Percentiles rank a stretch among this genome's conserved stretches.
These are phyloP conservation scores for Coracopsis vasa DNA, from an alignment of 2,113 vertebrate genomes.

Conservation along the genomic window DNA sequence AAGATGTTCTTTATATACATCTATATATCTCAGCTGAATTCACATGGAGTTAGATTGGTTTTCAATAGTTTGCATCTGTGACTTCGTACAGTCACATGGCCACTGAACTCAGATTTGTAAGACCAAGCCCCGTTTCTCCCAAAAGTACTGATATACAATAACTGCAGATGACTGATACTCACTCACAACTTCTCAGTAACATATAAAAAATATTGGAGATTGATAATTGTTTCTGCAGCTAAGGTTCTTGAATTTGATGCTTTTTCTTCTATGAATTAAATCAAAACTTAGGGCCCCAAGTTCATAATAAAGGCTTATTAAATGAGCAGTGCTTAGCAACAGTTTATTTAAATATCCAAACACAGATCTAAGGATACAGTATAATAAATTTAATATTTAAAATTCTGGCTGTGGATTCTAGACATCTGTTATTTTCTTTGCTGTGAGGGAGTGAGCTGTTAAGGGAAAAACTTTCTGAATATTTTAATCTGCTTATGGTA, in stretches of 20 bases:
- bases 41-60: not conserved
- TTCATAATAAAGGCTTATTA: not conserved
- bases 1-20: not conserved
- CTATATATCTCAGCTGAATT: not conserved
- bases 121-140: not conserved
- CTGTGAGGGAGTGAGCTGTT: slow-evolving; percentile 5
- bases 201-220: not conserved
- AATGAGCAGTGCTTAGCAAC: slow-evolving; percentile 17
- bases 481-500: not conserved
- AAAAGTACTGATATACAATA: not conserved
- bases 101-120: not conserved
- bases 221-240: not conserved
- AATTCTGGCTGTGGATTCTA: slow-evolving; percentile 10
- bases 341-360: slow-evolving; percentile 16
- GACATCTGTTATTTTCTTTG: slow-evolving; percentile 49
- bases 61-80: not conserved
- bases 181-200: not conserved
- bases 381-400: not conserved
- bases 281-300: not conserved
- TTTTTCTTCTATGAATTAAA: not conserved
- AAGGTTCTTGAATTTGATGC: not conserved
- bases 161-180: not conserved
- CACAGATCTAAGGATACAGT: not conserved
- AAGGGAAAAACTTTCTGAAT: not conserved
- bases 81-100: not conserved